A percentile compares a stretch with the other conserved stretches of the same genome.
phyloP scores from a whole-genome alignment of 2,888 invertebrate genomes.

The Laspeyria flexula region DNA sequence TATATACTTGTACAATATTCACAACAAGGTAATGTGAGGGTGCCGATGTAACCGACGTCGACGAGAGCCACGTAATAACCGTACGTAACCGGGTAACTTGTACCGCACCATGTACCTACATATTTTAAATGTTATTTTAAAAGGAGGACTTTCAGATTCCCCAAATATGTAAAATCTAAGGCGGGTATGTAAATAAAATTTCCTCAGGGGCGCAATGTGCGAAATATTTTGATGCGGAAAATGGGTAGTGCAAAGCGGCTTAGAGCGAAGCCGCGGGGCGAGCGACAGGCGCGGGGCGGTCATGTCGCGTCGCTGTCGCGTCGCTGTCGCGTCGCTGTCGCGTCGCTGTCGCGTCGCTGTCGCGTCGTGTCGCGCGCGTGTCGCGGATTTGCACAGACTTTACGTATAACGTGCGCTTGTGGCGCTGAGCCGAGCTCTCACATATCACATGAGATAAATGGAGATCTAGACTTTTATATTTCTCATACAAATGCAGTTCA shows the following conservation, averaged over 20 bases:
- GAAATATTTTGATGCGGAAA: conserved; percentile 41
- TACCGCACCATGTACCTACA: neutral
- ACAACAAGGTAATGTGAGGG: neutral
- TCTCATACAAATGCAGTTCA: conserved; percentile 21
- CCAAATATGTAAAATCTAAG: conserved; percentile 33
- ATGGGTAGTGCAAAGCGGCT: conserved; percentile 43
- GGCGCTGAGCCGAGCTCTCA: conserved; percentile 26
- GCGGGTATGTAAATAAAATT: conserved; percentile 34
- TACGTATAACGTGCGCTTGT: too few relatives aligned
- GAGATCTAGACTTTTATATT: conserved; percentile 23
- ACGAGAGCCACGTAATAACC: too few relatives aligned
- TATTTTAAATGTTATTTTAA: conserved; percentile 15
- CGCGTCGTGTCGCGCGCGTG: too few relatives aligned
- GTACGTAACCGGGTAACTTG: neutral
- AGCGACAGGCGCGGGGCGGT: neutral
- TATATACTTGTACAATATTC: neutral
- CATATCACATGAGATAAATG: conserved; percentile 27
- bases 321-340: too few relatives aligned
- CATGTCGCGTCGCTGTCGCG: conserved; percentile 24
- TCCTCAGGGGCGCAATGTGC: conserved; percentile 30
- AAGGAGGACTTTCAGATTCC: conserved; percentile 22
- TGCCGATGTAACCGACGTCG: too few relatives aligned
- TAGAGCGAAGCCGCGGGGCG: conserved; percentile 16
- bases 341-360: too few relatives aligned
- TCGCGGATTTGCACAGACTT: conserved; percentile 33